Base-by-base conservation (phyloP, 2,888 invertebrate species). In the Cyrtodaria siliqua region DNA sequence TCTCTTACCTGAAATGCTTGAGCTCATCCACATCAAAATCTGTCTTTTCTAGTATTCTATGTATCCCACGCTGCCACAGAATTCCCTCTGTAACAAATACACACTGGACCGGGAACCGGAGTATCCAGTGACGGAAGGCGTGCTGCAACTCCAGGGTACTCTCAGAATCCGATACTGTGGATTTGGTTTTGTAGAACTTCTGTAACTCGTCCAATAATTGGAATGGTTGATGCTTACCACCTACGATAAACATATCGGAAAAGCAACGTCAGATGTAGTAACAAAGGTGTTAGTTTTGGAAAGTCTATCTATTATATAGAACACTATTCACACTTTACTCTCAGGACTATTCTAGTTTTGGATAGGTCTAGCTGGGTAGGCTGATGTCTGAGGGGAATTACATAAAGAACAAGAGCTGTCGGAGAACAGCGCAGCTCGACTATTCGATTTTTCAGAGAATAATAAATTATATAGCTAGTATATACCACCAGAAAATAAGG, bases 41-140 rank as follows among this genome's bases (percentile, higher is more conserved):
- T 12, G 79, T 72, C 57, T 84, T 89, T 61, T 90, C 89, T 16
- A 92, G 83, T 16, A 76, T 74, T 27, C 80, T 72, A 49, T 80
- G 79, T 55, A 92, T 86, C n/a, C 67, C 64, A 24, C 89, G 68
- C 60, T 89, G 89, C 91, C 91, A 92, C 50, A 92, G 81, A 14
- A 92, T 86, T 9, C 88, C 89, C 67, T 92, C 92, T 1, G 92
- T 83, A 2, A 88, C 85, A 29, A 88, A 79, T 18, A 92, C 90
- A 83, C 90, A 91, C 81, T 92, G 91, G 9, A 84, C 84, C 6
- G 92, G 92, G 82, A 90, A 92, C 42, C 89, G 83, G 49, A 92
- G 84, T 74, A 92, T 69, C 91, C 91, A 92, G 69, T 92, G 91
- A 16, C 82, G 77, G 80, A 87, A 91, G 8, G 73, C 75, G 26